Base-by-base conservation (phyloP, 2,888 invertebrate species). In the Cataglyphis livida region DNA sequence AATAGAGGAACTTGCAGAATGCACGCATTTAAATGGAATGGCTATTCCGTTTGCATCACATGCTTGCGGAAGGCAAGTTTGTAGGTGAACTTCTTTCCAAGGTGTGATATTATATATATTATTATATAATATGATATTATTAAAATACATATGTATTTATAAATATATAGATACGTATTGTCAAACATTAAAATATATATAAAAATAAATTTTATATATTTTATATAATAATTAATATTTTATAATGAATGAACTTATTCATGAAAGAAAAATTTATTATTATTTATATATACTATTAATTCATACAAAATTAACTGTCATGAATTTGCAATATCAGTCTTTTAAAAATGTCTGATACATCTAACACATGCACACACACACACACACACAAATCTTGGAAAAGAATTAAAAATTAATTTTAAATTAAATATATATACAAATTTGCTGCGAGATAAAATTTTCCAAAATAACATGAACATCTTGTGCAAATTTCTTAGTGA, bases 21-120 rank as follows among this genome's bases (percentile, higher is more conserved):
- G 70, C 59, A 71, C 59, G 71, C 79, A 25, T 44, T 74, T 44
- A 32, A 44, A 70, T 57, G 57, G 18, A 78, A 57, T 51, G 65
- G 21, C 51, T 25, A 18, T 65, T 64, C 38, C 66, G n/a, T 51
- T 75, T 38, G 35, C 54, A n/a, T 51, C 10, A n/a, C 1, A 12
- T 18, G n/a, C 18, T 51, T 18, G 38, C 6, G 0, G 21, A 25
- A 48, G 35, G 25, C 25, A 35, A 15, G n/a, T 32, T 38, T 1
- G 15, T 64, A 21, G 44, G n/a, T 38, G 9, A 32, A 18, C 12
- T 35, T 44, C 44, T 38, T 65, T 28, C 28, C 10, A 18, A 25
- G 12, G 15, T 25, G 9, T 25, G 35, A 6, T 21, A 48, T 51
- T 51, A 51, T n/a, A 51, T 51, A n/a, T 18, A 48, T 48, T 48